Evolutionary conservation across 2,797 vertebrate species (phyloP).

Genomic region (Danio albolineatus): DNA sequence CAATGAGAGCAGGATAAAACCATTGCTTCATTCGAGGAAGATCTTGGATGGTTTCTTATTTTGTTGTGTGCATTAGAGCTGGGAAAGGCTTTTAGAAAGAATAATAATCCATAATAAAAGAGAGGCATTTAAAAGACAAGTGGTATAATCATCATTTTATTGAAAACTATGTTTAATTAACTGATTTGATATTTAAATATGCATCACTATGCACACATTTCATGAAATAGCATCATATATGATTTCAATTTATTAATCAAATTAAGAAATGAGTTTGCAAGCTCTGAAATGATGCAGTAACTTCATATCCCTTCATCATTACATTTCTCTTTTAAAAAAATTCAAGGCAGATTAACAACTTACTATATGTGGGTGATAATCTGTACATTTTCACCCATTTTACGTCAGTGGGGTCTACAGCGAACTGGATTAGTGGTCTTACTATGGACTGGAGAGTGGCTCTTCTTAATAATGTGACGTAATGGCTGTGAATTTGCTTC

Average conservation of each 20-base stretch:
- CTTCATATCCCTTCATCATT: background rate
- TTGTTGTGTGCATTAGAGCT: slow-evolving; percentile 71
- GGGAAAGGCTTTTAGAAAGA: no score
- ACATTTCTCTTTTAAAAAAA: background rate
- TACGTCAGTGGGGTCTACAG: slow-evolving; percentile 56
- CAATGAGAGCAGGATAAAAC: slow-evolving; percentile 81
- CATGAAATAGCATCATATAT: background rate
- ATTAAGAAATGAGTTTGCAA: background rate
- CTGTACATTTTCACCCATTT: slow-evolving; percentile 26
- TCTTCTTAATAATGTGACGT: slow-evolving; percentile 56
- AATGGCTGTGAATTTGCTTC: slow-evolving; percentile 71
- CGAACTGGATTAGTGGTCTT: slow-evolving; percentile 67
- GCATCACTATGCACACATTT: background rate
- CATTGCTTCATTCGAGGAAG: slow-evolving; percentile 71
- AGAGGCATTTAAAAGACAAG: background rate
- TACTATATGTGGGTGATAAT: background rate
- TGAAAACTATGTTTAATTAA: background rate
- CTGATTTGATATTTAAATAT: background rate
- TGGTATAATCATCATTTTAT: background rate
- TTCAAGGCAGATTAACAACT: background rate
- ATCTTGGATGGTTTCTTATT: slow-evolving; percentile 78
- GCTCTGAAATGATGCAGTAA: background rate
- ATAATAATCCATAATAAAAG: slow-evolving; percentile 1
- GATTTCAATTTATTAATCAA: background rate
- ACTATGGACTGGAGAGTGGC: slow-evolving; percentile 51